phyloP scores from a whole-genome alignment of 2,797 vertebrate species.

The Geotria australis region DNA sequence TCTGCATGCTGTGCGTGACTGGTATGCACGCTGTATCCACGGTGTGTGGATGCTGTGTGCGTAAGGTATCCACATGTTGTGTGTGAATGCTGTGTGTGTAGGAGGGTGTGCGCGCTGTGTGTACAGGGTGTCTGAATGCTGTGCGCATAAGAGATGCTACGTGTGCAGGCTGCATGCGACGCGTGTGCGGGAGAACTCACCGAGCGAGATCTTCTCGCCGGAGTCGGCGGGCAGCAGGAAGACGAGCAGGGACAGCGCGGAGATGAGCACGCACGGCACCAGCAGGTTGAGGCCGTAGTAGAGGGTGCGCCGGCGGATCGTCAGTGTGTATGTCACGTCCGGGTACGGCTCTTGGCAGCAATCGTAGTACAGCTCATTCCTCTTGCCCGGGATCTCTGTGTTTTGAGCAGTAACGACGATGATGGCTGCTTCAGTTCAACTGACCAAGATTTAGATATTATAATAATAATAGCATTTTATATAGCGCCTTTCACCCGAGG shows the following conservation, averaged over 20 bases:
- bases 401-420: not conserved
- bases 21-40: too few relatives aligned
- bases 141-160: too few relatives aligned
- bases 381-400: constrained; percentile 41
- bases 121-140: too few relatives aligned
- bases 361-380: constrained; percentile 53
- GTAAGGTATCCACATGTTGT: too few relatives aligned
- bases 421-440: not conserved
- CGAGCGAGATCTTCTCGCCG: constrained; percentile 65
- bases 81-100: too few relatives aligned
- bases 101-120: too few relatives aligned
- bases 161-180: too few relatives aligned
- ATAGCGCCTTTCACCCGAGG: too few relatives aligned
- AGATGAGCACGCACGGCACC: constrained; percentile 60
- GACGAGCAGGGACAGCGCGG: constrained; percentile 45
- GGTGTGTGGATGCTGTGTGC: too few relatives aligned
- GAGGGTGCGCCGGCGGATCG: constrained; percentile 44
- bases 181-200: constrained; percentile 9
- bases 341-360: constrained; percentile 70
- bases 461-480: too few relatives aligned
- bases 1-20: too few relatives aligned
- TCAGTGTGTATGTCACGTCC: constrained; percentile 57
- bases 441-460: too few relatives aligned
- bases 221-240: constrained; percentile 69
- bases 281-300: constrained; percentile 64